These are phyloP conservation scores for Spongilla lacustris DNA, from an alignment of 37 sponge, comb jelly and placozoan species.

Conservation along the genomic window DNA sequence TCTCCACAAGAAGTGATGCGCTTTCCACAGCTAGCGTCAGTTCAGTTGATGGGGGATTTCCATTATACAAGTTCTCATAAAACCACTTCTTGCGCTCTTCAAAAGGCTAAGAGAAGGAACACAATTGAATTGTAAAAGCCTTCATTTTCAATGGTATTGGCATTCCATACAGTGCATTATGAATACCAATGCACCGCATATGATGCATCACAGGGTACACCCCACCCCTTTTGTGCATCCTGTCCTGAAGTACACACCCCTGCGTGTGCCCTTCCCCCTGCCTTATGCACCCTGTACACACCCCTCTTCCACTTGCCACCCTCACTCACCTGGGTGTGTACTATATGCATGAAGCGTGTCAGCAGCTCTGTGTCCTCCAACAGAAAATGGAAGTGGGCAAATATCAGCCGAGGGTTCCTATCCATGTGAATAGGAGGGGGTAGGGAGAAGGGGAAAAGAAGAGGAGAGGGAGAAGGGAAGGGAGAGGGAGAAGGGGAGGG, in stretches of 20 bases:
- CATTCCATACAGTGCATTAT: too few species aligned
- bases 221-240: neutral
- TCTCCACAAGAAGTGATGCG: constrained; percentile 67
- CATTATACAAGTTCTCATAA: constrained; percentile 91
- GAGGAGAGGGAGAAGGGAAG: neutral
- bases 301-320: neutral
- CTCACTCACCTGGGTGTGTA: constrained; percentile 55
- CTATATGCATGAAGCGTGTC: constrained; percentile 76
- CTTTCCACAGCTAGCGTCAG: constrained; percentile 30
- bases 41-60: constrained; percentile 46
- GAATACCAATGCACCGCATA: neutral
- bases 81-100: constrained; percentile 93
- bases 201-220: neutral
- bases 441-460: neutral
- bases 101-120: constrained; percentile 59
- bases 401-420: constrained; percentile 85
- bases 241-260: neutral
- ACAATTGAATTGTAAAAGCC: neutral
- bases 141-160: too few species aligned
- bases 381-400: constrained; percentile 91
- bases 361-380: constrained; percentile 73
- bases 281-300: too few species aligned
- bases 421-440: neutral
- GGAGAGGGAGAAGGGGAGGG: neutral
- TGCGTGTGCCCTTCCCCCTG: too few species aligned